A percentile compares a stretch with the other conserved stretches of the same genome.
These are phyloP conservation scores for Streptopelia turtur DNA, from an alignment of 2,797 vertebrate species.

Conservation along the genomic window DNA sequence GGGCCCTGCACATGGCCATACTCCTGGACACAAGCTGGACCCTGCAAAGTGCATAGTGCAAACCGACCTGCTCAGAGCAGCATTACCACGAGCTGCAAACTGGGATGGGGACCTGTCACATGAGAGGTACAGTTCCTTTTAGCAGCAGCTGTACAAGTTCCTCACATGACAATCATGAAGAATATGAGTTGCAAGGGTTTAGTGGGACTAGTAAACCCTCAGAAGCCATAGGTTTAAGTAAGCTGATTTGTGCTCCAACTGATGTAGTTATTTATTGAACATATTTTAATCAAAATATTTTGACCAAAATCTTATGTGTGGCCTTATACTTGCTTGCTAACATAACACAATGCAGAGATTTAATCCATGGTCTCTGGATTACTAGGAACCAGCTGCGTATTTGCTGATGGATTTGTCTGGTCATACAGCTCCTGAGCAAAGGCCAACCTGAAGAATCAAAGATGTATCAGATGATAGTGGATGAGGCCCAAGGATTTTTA, in stretches of 20 bases:
- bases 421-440: background rate
- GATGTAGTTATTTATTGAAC: background rate
- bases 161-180: fast-evolving
- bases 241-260: background rate
- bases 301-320: background rate
- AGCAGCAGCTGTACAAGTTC: background rate
- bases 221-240: background rate
- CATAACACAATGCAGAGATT: background rate
- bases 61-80: background rate
- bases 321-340: background rate
- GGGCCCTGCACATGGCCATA: background rate
- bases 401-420: background rate
- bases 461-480: background rate
- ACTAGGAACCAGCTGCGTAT: background rate
- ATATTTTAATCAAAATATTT: background rate
- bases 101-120: fast-evolving
- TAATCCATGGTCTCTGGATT: background rate
- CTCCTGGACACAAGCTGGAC: background rate
- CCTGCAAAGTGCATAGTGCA: background rate
- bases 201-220: background rate
- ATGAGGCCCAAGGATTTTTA: background rate
- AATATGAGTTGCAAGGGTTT: background rate
- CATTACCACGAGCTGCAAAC: background rate
- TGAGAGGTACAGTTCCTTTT: background rate
- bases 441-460: background rate